Percentiles rank a stretch among this genome's conserved stretches.
Conservation (phyloP, 30 jellyfish, hydroid and myxozoan species). For the Clytia hemisphaerica region DNA sequence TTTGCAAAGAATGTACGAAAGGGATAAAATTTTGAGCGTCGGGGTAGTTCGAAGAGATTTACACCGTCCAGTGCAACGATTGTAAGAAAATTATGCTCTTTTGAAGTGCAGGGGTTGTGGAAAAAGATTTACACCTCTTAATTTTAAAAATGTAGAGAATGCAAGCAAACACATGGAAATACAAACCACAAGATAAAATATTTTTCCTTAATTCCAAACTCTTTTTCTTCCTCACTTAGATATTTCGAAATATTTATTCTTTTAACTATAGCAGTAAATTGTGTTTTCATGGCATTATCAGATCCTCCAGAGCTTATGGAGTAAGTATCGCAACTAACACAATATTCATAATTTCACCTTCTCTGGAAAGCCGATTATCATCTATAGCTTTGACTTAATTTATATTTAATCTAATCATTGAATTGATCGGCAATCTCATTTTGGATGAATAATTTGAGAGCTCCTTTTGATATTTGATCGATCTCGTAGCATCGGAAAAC, state of each 20-base stretch:
- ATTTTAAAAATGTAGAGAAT: no score
- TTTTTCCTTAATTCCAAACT: no score
- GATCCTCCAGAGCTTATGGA: slow-evolving; percentile 79
- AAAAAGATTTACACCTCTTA: no score
- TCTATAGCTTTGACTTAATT: background rate
- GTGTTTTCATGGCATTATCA: slow-evolving; percentile 90
- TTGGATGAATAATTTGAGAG: background rate
- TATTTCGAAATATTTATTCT: slow-evolving; percentile 75
- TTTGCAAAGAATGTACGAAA: no score
- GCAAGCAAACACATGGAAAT: no score
- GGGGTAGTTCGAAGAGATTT: no score
- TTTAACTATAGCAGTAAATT: slow-evolving; percentile 76
- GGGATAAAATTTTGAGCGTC: no score
- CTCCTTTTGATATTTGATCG: background rate
- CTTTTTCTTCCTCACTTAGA: no score
- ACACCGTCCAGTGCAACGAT: no score
- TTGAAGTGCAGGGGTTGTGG: no score
- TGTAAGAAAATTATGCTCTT: no score
- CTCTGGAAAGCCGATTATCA: background rate
- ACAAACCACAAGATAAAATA: background rate
- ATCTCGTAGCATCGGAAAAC: no score
- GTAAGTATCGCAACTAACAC: slow-evolving; percentile 45
- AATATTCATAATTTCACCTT: background rate
- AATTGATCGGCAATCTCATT: background rate
- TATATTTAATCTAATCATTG: background rate